Percentiles rank a stretch among this genome's conserved stretches.
These are phyloP conservation scores for Penaeus chinensis DNA, from an alignment of 1,140 invertebrate species.

Conservation along the genomic window DNA sequence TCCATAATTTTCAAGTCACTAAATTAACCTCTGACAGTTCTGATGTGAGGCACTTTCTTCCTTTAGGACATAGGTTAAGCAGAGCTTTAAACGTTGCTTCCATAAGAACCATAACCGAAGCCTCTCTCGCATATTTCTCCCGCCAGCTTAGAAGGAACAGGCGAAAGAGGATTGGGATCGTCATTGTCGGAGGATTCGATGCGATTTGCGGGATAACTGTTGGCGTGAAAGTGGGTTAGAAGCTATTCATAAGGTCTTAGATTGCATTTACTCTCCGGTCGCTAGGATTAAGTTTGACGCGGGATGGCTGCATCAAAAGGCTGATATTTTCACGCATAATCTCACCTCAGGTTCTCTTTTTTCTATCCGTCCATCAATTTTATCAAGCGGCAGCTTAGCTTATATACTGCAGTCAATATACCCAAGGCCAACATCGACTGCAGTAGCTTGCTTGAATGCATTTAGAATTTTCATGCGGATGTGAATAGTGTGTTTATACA, in stretches of 20 bases:
- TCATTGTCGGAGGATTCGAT: constrained; percentile 22
- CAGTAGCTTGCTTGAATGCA: constrained; percentile 4
- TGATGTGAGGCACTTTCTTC: too few species aligned
- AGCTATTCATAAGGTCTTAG: constrained; percentile 22
- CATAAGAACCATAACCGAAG: too few species aligned
- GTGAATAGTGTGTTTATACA: constrained; percentile 32
- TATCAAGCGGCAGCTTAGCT: too few species aligned
- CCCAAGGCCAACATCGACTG: background rate
- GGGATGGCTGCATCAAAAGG: background rate
- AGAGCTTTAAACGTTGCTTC: too few species aligned
- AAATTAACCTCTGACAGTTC: too few species aligned
- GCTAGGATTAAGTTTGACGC: constrained; percentile 7
- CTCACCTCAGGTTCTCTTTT: too few species aligned
- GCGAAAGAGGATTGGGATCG: constrained; percentile 12
- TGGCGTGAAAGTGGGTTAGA: constrained; percentile 19
- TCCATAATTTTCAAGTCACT: too few species aligned
- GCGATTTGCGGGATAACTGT: constrained; percentile 19
- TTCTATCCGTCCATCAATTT: too few species aligned
- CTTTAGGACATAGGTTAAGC: too few species aligned
- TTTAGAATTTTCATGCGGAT: constrained; percentile 2
- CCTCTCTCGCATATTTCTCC: too few species aligned
- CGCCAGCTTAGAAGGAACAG: constrained; percentile 2
- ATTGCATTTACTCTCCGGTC: constrained; percentile 1
- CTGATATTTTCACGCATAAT: background rate
- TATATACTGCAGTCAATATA: too few species aligned